Percentiles rank a stretch among this genome's conserved stretches.
Evolutionary conservation across 2,113 vertebrate species (phyloP).

Genomic region (Oncorhynchus nerka): DNA sequence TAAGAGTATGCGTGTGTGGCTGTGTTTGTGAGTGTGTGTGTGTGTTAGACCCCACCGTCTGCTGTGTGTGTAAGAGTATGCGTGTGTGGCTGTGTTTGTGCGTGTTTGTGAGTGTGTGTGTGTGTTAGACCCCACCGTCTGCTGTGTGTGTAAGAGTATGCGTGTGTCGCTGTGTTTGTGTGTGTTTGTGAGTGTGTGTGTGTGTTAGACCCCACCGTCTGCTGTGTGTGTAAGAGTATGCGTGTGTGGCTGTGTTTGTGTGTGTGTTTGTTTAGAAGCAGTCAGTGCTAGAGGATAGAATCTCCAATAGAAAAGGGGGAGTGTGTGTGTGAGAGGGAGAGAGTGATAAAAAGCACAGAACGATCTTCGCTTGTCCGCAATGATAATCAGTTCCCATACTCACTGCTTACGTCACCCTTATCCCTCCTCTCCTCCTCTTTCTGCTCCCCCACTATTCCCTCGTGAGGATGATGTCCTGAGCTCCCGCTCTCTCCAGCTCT

Average conservation of each 20-base stretch:
- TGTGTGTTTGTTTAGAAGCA: constrained; percentile 26
- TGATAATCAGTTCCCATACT: constrained; percentile 69
- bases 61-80: constrained; percentile 20
- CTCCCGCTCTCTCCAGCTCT: neutral
- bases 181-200: neutral
- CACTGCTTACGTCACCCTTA: constrained; percentile 29
- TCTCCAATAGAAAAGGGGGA: constrained; percentile 25
- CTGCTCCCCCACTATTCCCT: constrained; percentile 37
- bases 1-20: too few relatives aligned
- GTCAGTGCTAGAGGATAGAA: neutral
- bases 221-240: constrained; percentile 20
- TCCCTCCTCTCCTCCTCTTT: constrained; percentile 12
- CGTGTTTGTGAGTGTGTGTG: neutral
- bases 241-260: constrained; percentile 18
- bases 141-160: constrained; percentile 20
- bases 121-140: neutral
- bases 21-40: constrained; percentile 2
- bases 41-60: neutral
- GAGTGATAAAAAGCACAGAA: constrained; percentile 18
- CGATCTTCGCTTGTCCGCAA: constrained; percentile 51
- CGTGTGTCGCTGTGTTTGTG: neutral
- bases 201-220: neutral
- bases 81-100: neutral
- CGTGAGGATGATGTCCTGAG: constrained; percentile 35
- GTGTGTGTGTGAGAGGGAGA: constrained; percentile 6